Evolutionary conservation across 2,888 invertebrate genomes (phyloP), one percentile per base, ranked within the genome.

Genomic region (Coenonympha glycerion): DNA sequence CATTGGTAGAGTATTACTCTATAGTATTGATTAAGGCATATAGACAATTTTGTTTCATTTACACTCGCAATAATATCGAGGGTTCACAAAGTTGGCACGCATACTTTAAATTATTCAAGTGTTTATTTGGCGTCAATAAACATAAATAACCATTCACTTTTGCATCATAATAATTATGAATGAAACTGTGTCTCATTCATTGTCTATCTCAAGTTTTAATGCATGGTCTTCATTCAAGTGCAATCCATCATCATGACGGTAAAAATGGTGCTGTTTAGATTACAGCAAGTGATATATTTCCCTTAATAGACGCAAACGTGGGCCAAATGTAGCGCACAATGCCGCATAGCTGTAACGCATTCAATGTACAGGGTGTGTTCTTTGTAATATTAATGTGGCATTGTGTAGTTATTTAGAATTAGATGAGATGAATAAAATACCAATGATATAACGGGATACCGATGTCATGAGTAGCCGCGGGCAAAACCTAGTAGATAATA

Each of bases 281-380:
- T 31, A 21, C 4, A 45, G 37, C 47, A 24, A 13, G 36, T 6
- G 31, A 41, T 57, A 46, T 47, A 50, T 60, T 63, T 68, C 58
- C 60, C 64, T 65, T 58, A 62, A 52, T 63, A 64, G 55, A 60
- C 59, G 59, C 22, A 46, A 36, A 46, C 42, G 34, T 36, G 30
- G 18, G 9, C 11, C 63, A 58, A 64, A 73, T 66, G 58, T 66
- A 68, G 68, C 63, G 59, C 58, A 61, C 49, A 57, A 65, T 76
- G 76, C 76, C 76, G 71, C 72, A 71, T 73, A 68, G 65, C n/a
- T 16, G 11, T 28, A 28, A 36, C 19, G 11, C 37, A 39, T 39
- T 39, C 24, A 21, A 19, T 37, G 16, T 28, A 41, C 28, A 41
- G 40, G 16, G 6, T 26, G 28, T 19, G 2, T 11, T 41, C 6